These are phyloP conservation scores for Aphidoletes aphidimyza DNA, from an alignment of 2,888 invertebrate genomes.

Conservation along the genomic window DNA sequence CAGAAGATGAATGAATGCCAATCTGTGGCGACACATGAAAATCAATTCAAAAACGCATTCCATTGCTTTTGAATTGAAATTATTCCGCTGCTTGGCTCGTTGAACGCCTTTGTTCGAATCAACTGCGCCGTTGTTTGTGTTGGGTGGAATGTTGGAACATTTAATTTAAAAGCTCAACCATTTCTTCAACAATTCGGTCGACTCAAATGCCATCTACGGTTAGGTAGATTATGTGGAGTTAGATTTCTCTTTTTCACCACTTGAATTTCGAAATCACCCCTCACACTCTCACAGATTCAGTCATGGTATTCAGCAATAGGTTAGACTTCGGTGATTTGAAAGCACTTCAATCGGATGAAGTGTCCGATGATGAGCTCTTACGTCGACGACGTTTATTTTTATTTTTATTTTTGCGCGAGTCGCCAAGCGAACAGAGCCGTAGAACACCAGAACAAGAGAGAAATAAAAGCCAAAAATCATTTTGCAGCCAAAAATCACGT, in stretches of 20 bases:
- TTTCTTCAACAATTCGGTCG: background rate
- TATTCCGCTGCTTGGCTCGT: background rate
- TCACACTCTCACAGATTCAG: too few species aligned
- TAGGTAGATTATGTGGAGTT: background rate
- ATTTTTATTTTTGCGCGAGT: background rate
- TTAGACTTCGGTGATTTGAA: background rate
- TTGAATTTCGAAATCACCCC: too few species aligned
- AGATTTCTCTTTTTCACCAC: too few species aligned
- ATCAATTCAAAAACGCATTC: background rate
- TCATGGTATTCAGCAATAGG: too few species aligned
- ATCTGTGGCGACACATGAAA: background rate
- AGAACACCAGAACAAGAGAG: too few species aligned
- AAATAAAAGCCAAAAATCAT: too few species aligned
- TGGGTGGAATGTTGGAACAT: background rate
- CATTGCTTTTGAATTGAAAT: background rate
- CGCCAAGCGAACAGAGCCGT: too few species aligned
- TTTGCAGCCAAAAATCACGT: too few species aligned
- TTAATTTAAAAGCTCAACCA: background rate
- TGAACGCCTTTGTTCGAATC: background rate
- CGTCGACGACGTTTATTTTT: constrained; percentile 19
- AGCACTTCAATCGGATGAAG: background rate
- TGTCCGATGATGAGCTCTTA: constrained; percentile 29
- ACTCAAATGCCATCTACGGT: background rate
- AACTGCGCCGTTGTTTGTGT: too few species aligned
- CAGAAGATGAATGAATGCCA: background rate